Base-by-base conservation (phyloP, 2,113 vertebrate species). In the Dromas ardeola region DNA sequence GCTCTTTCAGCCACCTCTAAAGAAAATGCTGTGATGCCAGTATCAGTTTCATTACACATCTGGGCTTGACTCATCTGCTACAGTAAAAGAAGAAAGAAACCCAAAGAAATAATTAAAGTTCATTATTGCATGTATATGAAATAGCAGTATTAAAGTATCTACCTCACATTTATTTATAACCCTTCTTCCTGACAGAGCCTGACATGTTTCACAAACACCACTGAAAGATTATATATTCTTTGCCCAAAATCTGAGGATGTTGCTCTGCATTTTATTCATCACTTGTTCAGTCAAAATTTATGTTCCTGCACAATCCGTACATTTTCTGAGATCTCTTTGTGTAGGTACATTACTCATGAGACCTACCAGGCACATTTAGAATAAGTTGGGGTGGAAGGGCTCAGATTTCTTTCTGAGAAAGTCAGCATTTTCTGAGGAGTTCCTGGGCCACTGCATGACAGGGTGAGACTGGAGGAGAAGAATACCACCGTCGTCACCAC, bases 81-180 rank as follows among this genome's bases (percentile, higher is more conserved):
- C 61, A 71, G 34, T 38, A 53, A 77, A 71, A 94, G 74, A 83
- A 93, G 69, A 85, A 90, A 97, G 83, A 82, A 96, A 78, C 53
- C 49, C 49, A 86, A 92, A 96, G 84, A 96, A 97, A 97, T 89
- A 94, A 95, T 96, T 96, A 66, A 95, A 97, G 84, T 87, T 95
- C 95, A 95, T 97, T 80, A 97, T 88, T 82, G 42, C 58, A 32
- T 82, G 74, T 81, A 73, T 94, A 95, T 91, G 84, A 91, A 93
- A 94, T 85, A 73, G 74, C 86, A 95, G 91, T 96, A 97, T 93
- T 94, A 91, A 91, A 91, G 74, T 76, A 96, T 95, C 94, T 96
- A 81, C 81, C 91, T 91, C 67, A 91, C 83, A 82, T 85, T 85
- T 96, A 97, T 96, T 95, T 95, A 97, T 96, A 97, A 88, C 89